These are phyloP conservation scores for Steinernema khuongi DNA, from an alignment of 1,140 invertebrate species.

Conservation along the genomic window DNA sequence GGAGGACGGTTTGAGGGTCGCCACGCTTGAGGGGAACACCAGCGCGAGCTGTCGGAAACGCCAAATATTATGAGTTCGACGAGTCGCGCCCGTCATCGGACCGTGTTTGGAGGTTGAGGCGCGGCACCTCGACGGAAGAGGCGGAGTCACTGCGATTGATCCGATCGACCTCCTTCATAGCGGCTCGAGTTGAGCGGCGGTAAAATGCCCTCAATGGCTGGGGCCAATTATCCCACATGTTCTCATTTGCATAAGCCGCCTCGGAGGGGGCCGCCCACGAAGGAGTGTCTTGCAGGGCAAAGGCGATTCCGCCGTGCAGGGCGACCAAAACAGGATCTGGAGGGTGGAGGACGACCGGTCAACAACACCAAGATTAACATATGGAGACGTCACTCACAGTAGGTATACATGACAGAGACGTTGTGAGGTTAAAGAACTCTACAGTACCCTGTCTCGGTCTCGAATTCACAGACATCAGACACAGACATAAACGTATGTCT, in stretches of 20 bases:
- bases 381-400: too few species aligned
- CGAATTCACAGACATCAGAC: too few species aligned
- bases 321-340: too few species aligned
- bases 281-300: too few species aligned
- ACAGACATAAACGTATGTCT: too few species aligned
- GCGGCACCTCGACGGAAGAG: neutral
- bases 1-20: neutral
- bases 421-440: too few species aligned
- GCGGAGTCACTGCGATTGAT: neutral
- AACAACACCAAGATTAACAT: too few species aligned
- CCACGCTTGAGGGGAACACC: too few species aligned
- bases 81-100: neutral
- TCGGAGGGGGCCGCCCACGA: neutral
- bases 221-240: neutral
- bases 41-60: neutral
- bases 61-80: conserved; percentile 10
- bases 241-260: neutral
- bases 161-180: neutral
- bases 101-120: conserved; percentile 4
- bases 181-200: neutral
- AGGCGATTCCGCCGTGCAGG: too few species aligned
- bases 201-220: neutral
- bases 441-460: too few species aligned
- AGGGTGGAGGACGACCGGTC: too few species aligned
- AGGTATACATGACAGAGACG: too few species aligned